Conservation (phyloP, 2,888 invertebrate genomes). For the Myopa tessellatipennis region DNA sequence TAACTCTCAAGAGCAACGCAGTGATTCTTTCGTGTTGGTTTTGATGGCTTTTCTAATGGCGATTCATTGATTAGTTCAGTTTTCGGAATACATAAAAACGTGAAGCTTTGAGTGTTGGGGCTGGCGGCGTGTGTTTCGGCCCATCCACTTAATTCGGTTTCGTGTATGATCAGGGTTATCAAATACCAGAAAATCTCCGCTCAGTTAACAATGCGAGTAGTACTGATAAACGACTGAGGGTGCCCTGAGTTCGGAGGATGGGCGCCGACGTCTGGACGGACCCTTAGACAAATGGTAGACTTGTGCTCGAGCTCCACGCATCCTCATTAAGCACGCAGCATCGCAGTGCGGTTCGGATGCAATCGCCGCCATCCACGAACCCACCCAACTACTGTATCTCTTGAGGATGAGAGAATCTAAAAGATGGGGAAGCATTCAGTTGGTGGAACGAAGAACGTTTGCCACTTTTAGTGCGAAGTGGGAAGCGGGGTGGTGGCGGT, state of each 20-base stretch:
- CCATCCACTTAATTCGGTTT: neutral
- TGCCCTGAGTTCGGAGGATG: neutral
- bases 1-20: neutral
- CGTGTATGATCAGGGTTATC: slow-evolving; percentile 14
- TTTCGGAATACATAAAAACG: slow-evolving; percentile 19
- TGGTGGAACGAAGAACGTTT: neutral
- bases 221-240: neutral
- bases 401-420: no score
- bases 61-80: slow-evolving; percentile 38
- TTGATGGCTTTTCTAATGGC: slow-evolving; percentile 26
- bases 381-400: no score
- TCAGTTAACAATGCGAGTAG: slow-evolving; percentile 23
- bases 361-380: no score
- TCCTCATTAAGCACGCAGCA: slow-evolving; percentile 22
- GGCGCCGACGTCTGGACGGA: no score
- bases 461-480: slow-evolving; percentile 26
- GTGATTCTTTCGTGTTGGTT: slow-evolving; percentile 13
- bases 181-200: slow-evolving; percentile 35
- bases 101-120: slow-evolving; percentile 7
- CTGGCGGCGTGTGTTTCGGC: neutral
- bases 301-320: neutral
- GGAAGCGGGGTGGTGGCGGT: slow-evolving; percentile 4
- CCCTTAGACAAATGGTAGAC: no score
- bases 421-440: no score
- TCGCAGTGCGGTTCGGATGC: no score